phyloP scores from a whole-genome alignment of 2,113 vertebrate genomes.

The Ctenodactylus gundi region DNA sequence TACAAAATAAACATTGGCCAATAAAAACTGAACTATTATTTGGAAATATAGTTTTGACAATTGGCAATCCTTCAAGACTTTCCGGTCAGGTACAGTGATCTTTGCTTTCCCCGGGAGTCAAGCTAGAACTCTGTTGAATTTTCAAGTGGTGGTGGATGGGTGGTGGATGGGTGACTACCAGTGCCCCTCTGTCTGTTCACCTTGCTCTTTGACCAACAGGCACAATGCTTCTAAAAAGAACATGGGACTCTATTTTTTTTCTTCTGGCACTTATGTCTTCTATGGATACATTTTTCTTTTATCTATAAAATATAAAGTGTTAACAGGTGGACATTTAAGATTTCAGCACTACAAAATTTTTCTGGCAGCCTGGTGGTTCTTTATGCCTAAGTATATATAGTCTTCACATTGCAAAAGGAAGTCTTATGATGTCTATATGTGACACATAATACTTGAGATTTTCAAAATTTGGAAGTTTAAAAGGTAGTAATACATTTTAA shows the following conservation, averaged over 20 bases:
- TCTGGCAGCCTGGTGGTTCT: neutral
- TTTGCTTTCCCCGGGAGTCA: neutral
- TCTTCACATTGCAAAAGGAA: neutral
- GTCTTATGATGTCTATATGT: neutral
- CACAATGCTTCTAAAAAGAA: neutral
- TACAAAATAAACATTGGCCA: neutral
- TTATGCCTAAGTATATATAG: neutral
- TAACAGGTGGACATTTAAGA: neutral
- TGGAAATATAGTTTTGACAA: constrained; percentile 48
- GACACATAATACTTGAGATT: neutral
- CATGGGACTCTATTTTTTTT: neutral
- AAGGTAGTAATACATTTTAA: neutral
- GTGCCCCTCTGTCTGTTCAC: neutral
- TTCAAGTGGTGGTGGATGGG: no score
- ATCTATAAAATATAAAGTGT: neutral
- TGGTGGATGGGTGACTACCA: no score
- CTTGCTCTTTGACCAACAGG: neutral
- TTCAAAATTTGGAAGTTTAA: neutral
- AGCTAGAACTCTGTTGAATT: no score
- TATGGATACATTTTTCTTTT: neutral
- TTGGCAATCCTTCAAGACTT: constrained; percentile 8
- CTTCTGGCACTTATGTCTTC: neutral
- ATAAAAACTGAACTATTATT: constrained; percentile 30
- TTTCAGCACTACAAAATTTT: neutral
- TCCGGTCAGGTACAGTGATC: neutral